Evolutionary conservation across 2,113 vertebrate genomes (phyloP).

Genomic region (Bostrychus sinensis): DNA sequence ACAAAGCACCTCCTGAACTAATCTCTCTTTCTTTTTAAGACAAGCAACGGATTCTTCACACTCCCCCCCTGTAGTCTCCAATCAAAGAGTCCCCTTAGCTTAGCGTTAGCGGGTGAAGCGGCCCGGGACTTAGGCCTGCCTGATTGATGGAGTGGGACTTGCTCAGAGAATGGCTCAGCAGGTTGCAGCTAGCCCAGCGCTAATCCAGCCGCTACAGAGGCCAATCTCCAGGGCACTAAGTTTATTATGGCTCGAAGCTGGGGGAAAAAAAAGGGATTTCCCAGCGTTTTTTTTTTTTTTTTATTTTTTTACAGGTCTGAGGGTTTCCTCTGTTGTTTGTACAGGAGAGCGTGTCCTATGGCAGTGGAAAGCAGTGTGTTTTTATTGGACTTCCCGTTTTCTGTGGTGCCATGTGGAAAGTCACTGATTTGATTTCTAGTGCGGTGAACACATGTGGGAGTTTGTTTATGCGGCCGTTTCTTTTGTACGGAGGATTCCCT

Average conservation of each 20-base stretch:
- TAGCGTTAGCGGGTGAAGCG: slow-evolving; percentile 57
- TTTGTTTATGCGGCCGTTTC: slow-evolving; percentile 42
- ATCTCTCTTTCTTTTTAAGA: slow-evolving; percentile 50
- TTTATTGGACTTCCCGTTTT: slow-evolving; percentile 42
- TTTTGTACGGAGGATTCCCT: slow-evolving; percentile 24
- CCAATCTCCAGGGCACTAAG: slow-evolving; percentile 33
- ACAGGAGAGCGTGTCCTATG: slow-evolving; percentile 12
- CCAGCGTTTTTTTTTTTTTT: too few relatives aligned
- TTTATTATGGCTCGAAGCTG: slow-evolving; percentile 46
- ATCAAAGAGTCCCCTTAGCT: slow-evolving; percentile 68
- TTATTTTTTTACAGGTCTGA: slow-evolving; percentile 41
- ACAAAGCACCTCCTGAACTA: slow-evolving; percentile 57
- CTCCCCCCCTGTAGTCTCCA: slow-evolving; percentile 62
- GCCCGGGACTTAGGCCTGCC: slow-evolving; percentile 51
- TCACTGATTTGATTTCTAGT: slow-evolving; percentile 46
- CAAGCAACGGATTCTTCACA: slow-evolving; percentile 51
- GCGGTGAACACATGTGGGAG: slow-evolving; percentile 48
- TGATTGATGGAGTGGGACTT: slow-evolving; percentile 61
- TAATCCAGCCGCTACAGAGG: slow-evolving; percentile 53
- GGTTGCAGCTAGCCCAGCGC: slow-evolving; percentile 59
- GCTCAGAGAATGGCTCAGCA: slow-evolving; percentile 65
- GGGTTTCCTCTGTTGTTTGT: slow-evolving; percentile 50
- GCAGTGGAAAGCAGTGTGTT: slow-evolving; percentile 46
- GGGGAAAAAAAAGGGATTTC: slow-evolving; percentile 40
- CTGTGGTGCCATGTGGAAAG: slow-evolving; percentile 22